A percentile compares a stretch with the other conserved stretches of the same genome.
Evolutionary conservation across 2,113 vertebrate species (phyloP).

Genomic region (Poecile atricapillus): DNA sequence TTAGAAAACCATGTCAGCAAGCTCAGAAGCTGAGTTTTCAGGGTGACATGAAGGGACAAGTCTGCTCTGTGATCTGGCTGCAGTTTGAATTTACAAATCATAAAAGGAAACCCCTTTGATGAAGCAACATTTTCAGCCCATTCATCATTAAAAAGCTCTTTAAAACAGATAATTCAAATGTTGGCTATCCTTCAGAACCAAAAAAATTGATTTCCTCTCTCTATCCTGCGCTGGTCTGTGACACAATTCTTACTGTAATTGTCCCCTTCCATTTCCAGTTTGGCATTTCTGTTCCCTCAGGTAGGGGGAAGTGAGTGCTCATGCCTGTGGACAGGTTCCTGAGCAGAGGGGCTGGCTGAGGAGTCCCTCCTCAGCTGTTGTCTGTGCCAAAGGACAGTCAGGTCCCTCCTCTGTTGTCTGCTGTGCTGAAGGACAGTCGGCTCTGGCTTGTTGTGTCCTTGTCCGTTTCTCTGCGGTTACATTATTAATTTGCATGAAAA

Average conservation of each 20-base stretch:
- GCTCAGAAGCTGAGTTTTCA: too few species aligned
- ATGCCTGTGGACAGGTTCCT: not conserved
- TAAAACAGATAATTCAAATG: not conserved
- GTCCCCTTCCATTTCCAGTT: not conserved
- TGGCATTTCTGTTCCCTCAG: not conserved
- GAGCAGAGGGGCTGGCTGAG: not conserved
- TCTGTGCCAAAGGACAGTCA: not conserved
- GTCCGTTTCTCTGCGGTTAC: not conserved
- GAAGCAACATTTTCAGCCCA: not conserved
- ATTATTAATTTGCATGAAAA: slow-evolving; percentile 58
- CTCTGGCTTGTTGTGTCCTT: slow-evolving; percentile 16
- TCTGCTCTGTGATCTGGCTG: not conserved
- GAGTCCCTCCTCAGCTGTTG: not conserved
- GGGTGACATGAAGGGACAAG: too few species aligned
- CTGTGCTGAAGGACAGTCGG: not conserved
- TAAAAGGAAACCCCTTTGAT: not conserved
- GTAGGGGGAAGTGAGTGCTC: not conserved
- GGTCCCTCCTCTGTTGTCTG: not conserved
- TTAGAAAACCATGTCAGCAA: too few species aligned
- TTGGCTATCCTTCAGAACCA: not conserved
- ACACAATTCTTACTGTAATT: not conserved
- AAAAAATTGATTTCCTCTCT: not conserved
- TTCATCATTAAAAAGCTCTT: not conserved
- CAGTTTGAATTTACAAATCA: not conserved
- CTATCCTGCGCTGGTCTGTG: accelerated